Evolutionary conservation across 2,113 vertebrate species (phyloP).

Genomic region (Nesoenas mayeri): DNA sequence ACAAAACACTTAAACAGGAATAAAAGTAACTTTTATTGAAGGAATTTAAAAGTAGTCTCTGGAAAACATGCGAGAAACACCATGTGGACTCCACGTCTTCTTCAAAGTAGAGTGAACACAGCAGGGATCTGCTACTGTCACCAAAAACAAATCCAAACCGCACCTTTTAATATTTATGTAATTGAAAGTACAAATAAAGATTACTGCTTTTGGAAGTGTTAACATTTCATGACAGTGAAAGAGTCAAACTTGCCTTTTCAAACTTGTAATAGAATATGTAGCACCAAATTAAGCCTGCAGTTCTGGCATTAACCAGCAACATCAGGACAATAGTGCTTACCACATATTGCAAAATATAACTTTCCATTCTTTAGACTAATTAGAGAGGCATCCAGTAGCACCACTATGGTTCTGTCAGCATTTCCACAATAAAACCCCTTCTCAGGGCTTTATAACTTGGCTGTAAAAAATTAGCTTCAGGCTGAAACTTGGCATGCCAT

Average conservation of each 20-base stretch:
- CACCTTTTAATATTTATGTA: constrained; percentile 61
- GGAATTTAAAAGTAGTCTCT: constrained; percentile 65
- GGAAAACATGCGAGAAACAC: constrained; percentile 57
- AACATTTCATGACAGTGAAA: constrained; percentile 44
- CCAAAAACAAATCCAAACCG: constrained; percentile 55
- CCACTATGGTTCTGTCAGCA: constrained; percentile 75
- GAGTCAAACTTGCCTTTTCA: constrained; percentile 6
- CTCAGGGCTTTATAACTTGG: constrained; percentile 76
- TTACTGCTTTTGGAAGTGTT: constrained; percentile 35
- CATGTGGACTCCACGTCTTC: constrained; percentile 58
- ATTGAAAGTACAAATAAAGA: constrained; percentile 57
- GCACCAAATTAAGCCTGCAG: constrained; percentile 44
- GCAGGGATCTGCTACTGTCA: constrained; percentile 54
- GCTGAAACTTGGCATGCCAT: constrained; percentile 66
- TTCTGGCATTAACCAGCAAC: constrained; percentile 35
- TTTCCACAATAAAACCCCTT: constrained; percentile 80
- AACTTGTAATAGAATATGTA: constrained; percentile 27
- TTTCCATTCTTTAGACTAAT: constrained; percentile 78
- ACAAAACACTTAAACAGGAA: constrained; percentile 52
- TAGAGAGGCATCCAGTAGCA: constrained; percentile 77
- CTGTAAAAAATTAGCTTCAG: constrained; percentile 79
- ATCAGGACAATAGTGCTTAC: constrained; percentile 44
- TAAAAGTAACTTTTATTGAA: constrained; percentile 68
- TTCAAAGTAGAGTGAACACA: constrained; percentile 52
- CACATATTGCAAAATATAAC: constrained; percentile 73